These are phyloP conservation scores for Arctopsyche grandis DNA, from an alignment of 1,140 invertebrate genomes.

Conservation along the genomic window DNA sequence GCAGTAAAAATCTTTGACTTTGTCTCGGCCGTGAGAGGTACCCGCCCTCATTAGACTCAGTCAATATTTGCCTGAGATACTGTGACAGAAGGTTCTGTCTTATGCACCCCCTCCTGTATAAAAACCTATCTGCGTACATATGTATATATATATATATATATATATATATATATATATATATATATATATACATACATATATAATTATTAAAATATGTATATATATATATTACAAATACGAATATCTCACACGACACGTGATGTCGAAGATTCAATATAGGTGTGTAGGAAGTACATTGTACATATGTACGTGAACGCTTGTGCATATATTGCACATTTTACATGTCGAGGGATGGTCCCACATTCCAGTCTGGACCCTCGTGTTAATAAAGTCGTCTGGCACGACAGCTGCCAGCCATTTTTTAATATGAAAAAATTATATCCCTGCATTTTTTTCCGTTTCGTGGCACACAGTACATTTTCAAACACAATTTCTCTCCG, in stretches of 20 bases:
- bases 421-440: slow-evolving; percentile 47
- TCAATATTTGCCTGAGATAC: slow-evolving; percentile 42
- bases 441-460: slow-evolving; percentile 21
- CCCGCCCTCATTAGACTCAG: slow-evolving; percentile 44
- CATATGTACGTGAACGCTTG: background rate
- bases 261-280: background rate
- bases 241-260: background rate
- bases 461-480: background rate
- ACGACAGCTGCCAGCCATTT: slow-evolving; percentile 41
- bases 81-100: slow-evolving; percentile 34
- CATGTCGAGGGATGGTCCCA: slow-evolving; percentile 5
- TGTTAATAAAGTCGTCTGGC: slow-evolving; percentile 45
- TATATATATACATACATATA: background rate
- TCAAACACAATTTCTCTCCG: background rate
- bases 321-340: slow-evolving; percentile 39
- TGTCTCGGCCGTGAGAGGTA: slow-evolving; percentile 9
- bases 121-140: background rate
- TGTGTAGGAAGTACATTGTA: background rate
- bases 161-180: slow-evolving; percentile 19
- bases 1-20: slow-evolving; percentile 37
- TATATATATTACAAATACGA: background rate
- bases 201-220: background rate
- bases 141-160: slow-evolving; percentile 20
- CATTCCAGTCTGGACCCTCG: slow-evolving; percentile 32
- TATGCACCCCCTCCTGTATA: slow-evolving; percentile 1